Base-by-base conservation (phyloP, 2,113 vertebrate genomes). In the Dryoscopus gambensis region DNA sequence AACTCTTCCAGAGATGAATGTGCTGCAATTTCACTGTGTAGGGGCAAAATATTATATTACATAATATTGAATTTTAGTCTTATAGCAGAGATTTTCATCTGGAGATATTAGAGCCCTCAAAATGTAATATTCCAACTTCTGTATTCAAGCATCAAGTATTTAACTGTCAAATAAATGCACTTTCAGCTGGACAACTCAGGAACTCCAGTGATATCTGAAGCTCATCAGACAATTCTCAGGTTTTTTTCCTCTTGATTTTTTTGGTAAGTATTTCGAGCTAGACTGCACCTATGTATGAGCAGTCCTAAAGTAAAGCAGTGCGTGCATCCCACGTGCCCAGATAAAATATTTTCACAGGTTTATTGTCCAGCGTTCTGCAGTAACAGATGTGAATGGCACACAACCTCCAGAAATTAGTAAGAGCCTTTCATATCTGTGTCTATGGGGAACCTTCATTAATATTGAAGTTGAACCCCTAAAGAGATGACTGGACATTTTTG, bases 71-170 rank as follows among this genome's bases (percentile, higher is more conserved):
- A 82, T 90, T 97, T 93, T 67, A 83, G 76, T 88, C 70, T 83
- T 74, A 87, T 69, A 76, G 57, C 15, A 84, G 22, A 93, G 52
- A 84, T 95, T 83, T 96, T 94, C 57, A 80, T 62, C 89, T 89
- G 62, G 79, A 84, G 73, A 82, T 90, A 97, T 93, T 50, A 91
- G 19, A 90, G 33, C 39, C 49, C 53, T 56, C 70, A 90, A 93
- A 96, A 93, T 62, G 24, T 70, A 94, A 93, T 96, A 92, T 82
- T 80, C 49, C 53, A 95, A 62, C 71, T 92, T 90, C 65, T 57
- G 10, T 71, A 74, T 91, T 96, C 60, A 91, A 78, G 69, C 5
- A 4, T 80, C 65, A 47, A 73, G 59, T 76, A 95, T 92, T 96
- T 94, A 93, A 87, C 63, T 95, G 59, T 55, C 76, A 96, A 87